A percentile compares a stretch with the other conserved stretches of the same genome.
Evolutionary conservation across 2,797 vertebrate species (phyloP).

Genomic region (Sebastes nivosus): DNA sequence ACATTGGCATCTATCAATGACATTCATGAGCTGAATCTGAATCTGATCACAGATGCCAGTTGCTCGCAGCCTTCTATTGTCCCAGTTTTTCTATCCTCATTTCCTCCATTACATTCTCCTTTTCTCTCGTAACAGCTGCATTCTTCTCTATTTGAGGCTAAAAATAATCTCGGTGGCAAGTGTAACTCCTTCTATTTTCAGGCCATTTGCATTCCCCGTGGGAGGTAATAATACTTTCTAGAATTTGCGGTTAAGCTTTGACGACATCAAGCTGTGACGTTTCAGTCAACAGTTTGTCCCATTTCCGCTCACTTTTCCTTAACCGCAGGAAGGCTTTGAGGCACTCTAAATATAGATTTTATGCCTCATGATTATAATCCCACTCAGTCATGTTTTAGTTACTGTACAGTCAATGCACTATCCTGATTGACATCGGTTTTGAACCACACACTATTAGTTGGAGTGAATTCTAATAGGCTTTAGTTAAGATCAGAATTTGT

Average conservation of each 20-base stretch:
- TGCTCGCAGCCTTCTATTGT: slow-evolving; percentile 16
- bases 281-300: slow-evolving; percentile 14
- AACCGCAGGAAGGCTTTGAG: not conserved
- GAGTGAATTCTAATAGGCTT: not conserved
- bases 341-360: slow-evolving; percentile 10
- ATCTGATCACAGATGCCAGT: slow-evolving; percentile 17
- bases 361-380: slow-evolving; percentile 5
- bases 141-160: slow-evolving; percentile 15
- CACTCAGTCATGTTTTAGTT: slow-evolving; percentile 1
- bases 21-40: slow-evolving; percentile 30
- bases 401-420: not conserved
- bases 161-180: slow-evolving; percentile 23
- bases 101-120: slow-evolving; percentile 7
- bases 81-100: slow-evolving; percentile 7
- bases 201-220: slow-evolving; percentile 14
- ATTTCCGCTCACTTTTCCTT: slow-evolving; percentile 13
- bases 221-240: slow-evolving; percentile 1
- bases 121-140: not conserved
- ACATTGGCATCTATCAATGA: slow-evolving; percentile 16
- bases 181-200: slow-evolving; percentile 25
- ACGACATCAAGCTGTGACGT: slow-evolving; percentile 8
- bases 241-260: slow-evolving; percentile 24
- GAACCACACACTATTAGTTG: not conserved
- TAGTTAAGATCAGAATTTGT: not conserved
- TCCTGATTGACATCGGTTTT: not conserved